Base-by-base conservation (phyloP, 2,113 vertebrate species). In the Colistium nudipinnis region DNA sequence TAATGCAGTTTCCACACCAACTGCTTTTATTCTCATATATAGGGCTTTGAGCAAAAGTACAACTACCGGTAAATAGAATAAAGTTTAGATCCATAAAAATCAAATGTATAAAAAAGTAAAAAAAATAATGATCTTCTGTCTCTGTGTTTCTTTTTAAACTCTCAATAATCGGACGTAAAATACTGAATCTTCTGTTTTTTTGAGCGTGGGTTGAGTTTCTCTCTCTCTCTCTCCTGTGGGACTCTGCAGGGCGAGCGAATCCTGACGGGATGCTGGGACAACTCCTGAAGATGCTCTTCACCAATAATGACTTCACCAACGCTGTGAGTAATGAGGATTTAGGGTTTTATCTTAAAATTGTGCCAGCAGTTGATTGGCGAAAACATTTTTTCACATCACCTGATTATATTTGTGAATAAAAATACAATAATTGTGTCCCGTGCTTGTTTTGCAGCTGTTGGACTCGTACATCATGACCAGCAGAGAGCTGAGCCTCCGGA, bases 271-370 rank as follows among this genome's bases (percentile, higher is more conserved):
- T 95, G 95, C 93, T 99, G 82, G 97, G 97, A 62, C 95, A 97
- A 35, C 87, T 99, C 14, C 92, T 99, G 83, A 96, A 96, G 89
- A 96, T 95, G 81, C 91, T 99, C 39, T 97, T 98, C 81, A 95
- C 95, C 91, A 98, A 98, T 3, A 96, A 97, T 54, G 96, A 98
- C 85, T 98, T 99, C 87, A 98, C 97, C 80, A 98, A 98, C 12
- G 95, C 95, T 74, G 97, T 99, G 93, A 88, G 93, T 0, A 20
- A n/a, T 1, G 36, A n/a, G n/a, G n/a, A n/a, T n/a, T n/a, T n/a
- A n/a, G n/a, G n/a, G n/a, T n/a, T n/a, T n/a, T n/a, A n/a, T n/a
- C n/a, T n/a, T n/a, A n/a, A n/a, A n/a, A n/a, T n/a, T n/a, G n/a
- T n/a, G n/a, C n/a, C n/a, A n/a, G n/a, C n/a, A n/a, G n/a, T n/a